Evolutionary conservation across 2,888 invertebrate genomes (phyloP), one percentile per base, ranked within the genome.

Genomic region (Hemaris fuciformis): DNA sequence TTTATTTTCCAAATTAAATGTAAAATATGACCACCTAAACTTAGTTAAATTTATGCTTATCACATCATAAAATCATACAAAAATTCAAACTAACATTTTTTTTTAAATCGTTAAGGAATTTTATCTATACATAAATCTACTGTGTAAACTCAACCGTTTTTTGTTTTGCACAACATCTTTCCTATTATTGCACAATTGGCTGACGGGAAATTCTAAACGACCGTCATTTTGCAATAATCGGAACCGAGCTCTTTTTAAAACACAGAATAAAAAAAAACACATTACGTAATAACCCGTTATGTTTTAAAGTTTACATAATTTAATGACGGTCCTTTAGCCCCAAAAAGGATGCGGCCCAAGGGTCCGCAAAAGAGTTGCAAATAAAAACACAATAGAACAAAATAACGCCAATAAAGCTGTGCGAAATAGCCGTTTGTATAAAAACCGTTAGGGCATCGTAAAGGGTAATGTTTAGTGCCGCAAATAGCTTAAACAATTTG

Each of bases 301-400:
- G 38, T 48, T 48, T 48, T 25, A 15, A 8, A 25, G 23, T 27
- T 31, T 27, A 18, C 31, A 18, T 48, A 18, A 15, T 22, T 59
- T 46, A 23, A 34, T 23, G 4, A 27, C 31, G 8, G 34, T 22
- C 22, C 20, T n/a, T 31, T 22, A 57, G 22, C 22, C 31, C 10
- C 27, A 38, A 59, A 58, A 34, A 59, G 23, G 48, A 48, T 38
- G 25, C 8, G 3, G n/a, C 23, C 74, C 74, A 79, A 83, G 76
- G 81, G 79, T 83, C 85, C 66, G 76, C 79, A 81, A 85, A 85
- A 83, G 84, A 84, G 84, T 84, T 85, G 83, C 83, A 77, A 84
- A 82, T 76, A 79, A 78, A 80, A 83, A 85, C 80, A 85, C 85
- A 73, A 68, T 73, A 74, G 72, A 79, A 83, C 69, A 73, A 73